Evolutionary conservation across 1,140 invertebrate species (phyloP).

Genomic region (Acromyrmex charruanus): DNA sequence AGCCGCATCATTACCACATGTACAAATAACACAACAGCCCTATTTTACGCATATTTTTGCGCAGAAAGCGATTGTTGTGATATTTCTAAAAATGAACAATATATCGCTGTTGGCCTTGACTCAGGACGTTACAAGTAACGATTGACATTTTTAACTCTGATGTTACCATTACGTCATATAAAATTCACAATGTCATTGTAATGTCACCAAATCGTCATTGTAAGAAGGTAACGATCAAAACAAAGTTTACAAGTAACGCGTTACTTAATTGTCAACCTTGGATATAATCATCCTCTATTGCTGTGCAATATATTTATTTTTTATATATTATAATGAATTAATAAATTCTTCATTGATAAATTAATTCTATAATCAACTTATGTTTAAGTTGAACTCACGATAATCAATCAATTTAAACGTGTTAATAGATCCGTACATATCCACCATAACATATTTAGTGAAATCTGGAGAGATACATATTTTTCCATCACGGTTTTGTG

Average conservation of each 20-base stretch:
- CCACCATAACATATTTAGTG: slow-evolving; percentile 81
- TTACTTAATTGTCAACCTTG: too few species aligned
- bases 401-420: slow-evolving; percentile 80
- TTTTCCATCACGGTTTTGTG: slow-evolving; percentile 77
- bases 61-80: slow-evolving; percentile 77
- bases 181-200: too few species aligned
- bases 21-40: slow-evolving; percentile 11
- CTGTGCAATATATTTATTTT: not conserved
- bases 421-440: slow-evolving; percentile 82
- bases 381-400: not conserved
- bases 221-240: too few species aligned
- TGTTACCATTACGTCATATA: too few species aligned
- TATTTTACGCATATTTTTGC: slow-evolving; percentile 57
- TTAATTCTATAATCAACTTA: slow-evolving; percentile 18
- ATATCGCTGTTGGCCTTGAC: slow-evolving; percentile 81
- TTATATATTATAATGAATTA: slow-evolving; percentile 43
- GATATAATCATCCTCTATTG: slow-evolving; percentile 11
- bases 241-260: too few species aligned
- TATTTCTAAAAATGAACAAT: slow-evolving; percentile 82
- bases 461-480: slow-evolving; percentile 83
- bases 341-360: not conserved
- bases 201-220: too few species aligned
- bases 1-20: too few species aligned
- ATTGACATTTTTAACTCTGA: too few species aligned
- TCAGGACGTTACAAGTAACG: slow-evolving; percentile 66